Conservation (phyloP, 2,797 vertebrate species). For the Spatula clypeata region DNA sequence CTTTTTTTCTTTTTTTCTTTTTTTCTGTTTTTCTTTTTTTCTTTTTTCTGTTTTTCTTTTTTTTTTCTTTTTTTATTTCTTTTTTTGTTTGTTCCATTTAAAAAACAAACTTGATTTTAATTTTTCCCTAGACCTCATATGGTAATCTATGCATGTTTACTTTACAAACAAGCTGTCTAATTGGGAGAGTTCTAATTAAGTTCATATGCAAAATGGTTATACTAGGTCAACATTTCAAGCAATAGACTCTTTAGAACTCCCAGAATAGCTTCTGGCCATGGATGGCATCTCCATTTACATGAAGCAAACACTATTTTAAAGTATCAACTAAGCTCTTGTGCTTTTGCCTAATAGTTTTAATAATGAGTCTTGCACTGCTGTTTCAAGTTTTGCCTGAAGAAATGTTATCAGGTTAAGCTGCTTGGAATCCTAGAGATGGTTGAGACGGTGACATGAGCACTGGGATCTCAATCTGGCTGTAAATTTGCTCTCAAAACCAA, state of each 20-base stretch:
- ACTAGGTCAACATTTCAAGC: not conserved
- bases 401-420: not conserved
- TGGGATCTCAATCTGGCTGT: not conserved
- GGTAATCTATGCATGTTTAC: not conserved
- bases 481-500: not conserved
- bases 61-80: no score
- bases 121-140: not conserved
- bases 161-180: not conserved
- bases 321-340: no score
- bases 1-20: not conserved
- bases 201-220: not conserved
- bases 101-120: not conserved
- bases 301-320: not conserved
- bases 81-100: not conserved
- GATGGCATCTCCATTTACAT: not conserved
- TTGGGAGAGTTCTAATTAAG: not conserved
- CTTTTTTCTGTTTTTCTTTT: no score
- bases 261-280: not conserved
- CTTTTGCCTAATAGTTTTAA: not conserved
- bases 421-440: not conserved
- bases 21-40: no score
- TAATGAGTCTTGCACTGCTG: not conserved
- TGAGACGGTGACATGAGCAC: not conserved
- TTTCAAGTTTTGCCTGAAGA: not conserved
- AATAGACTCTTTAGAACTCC: not conserved